Base-by-base conservation (phyloP, 2,113 vertebrate species). In the Dinomys branickii region DNA sequence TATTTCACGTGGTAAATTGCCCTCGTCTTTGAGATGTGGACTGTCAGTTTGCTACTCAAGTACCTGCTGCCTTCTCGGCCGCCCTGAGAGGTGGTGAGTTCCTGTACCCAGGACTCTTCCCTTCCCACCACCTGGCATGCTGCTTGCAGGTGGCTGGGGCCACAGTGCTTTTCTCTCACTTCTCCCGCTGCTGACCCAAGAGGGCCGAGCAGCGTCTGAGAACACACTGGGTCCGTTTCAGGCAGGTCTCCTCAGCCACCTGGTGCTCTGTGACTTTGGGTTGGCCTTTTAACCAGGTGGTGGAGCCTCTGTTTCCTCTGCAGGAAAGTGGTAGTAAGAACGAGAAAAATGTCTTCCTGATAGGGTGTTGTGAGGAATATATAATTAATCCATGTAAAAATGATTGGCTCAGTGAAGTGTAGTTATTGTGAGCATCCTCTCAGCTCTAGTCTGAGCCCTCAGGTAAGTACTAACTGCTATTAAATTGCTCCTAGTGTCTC, bases 161-260 rank as follows among this genome's bases (percentile, higher is more conserved):
- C 33, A 2, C 3, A 20, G 41, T 1, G 14, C 3, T 38, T 14
- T 54, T 24, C n/a, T 5, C 0, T n/a, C 12, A 5, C 6, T 8
- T 50, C 16, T 26, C 1, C n/a, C 44, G 50, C 81, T 69, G 0
- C 67, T 35, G 28, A 75, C 67, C 0, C 7, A 0, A 1, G 24
- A 0, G 0, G 2, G 58, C 61, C 19, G 0, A 3, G 1, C 1
- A 4, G 22, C 7, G 5, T 22, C 38, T 38, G 4, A 41, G 35
- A 47, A 26, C 11, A 28, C 54, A 24, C 56, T 20, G 33, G 41
- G 20, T 35, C 8, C 2, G 38, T 38, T 85, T 58, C n/a, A n/a
- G n/a, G n/a, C 20, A 50, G 58, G 63, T 33, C 61, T 50, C 17
- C 28, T 75, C 33, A 7, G 47, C 30, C 77, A 30, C 77, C 22